Conservation (phyloP, 2,888 invertebrate genomes). For the Orthonychiurus folsomi region DNA sequence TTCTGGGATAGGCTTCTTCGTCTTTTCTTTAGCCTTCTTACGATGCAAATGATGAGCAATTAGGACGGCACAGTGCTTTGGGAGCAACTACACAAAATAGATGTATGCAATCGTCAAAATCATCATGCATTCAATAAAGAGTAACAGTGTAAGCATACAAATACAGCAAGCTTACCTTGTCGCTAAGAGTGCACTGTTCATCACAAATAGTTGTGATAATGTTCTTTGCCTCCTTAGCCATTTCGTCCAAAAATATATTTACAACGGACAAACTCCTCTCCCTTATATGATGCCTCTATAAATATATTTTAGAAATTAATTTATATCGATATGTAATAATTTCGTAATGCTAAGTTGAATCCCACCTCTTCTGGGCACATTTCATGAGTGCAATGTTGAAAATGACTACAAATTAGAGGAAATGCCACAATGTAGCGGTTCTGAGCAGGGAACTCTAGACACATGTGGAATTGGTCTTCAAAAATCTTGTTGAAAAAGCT, state of each 20-base stretch:
- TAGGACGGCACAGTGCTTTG: constrained; percentile 88
- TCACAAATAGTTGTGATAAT: constrained; percentile 98
- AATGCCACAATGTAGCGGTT: constrained; percentile 96
- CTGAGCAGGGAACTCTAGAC: constrained; percentile 96
- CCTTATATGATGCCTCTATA: constrained; percentile 78
- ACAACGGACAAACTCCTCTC: constrained; percentile 92
- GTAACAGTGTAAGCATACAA: background rate
- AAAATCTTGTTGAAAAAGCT: constrained; percentile 90
- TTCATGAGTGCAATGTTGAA: constrained; percentile 94
- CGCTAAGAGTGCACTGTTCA: constrained; percentile 94
- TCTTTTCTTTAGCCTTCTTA: constrained; percentile 79
- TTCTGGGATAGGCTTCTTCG: constrained; percentile 76
- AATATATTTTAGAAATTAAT: constrained; percentile 11
- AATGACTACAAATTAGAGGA: constrained; percentile 94
- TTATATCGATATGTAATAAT: background rate
- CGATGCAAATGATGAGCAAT: constrained; percentile 80
- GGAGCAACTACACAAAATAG: constrained; percentile 53
- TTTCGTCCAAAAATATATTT: constrained; percentile 95
- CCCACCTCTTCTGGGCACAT: constrained; percentile 86
- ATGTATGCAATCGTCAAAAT: constrained; percentile 6
- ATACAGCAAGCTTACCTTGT: constrained; percentile 57
- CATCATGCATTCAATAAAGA: background rate
- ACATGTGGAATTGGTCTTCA: constrained; percentile 97
- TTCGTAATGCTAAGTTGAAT: background rate
- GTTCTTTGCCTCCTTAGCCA: constrained; percentile 97